Evolutionary conservation across 2,113 vertebrate genomes (phyloP).

Genomic region (Riparia riparia): DNA sequence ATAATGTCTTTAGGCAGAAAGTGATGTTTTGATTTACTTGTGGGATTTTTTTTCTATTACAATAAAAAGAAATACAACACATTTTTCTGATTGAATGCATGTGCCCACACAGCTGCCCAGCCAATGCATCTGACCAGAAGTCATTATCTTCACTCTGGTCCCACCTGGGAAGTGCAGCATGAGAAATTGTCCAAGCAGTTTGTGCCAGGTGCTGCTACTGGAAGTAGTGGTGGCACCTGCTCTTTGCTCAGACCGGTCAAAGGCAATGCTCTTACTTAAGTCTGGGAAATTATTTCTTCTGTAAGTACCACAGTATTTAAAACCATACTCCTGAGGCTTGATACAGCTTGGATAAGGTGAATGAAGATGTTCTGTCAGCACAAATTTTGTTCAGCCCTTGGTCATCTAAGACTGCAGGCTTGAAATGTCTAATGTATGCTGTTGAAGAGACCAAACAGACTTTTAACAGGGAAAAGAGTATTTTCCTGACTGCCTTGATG

Average conservation of each 20-base stretch:
- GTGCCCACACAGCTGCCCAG: not conserved
- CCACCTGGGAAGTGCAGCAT: not conserved
- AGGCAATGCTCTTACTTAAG: not conserved
- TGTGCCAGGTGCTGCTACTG: not conserved
- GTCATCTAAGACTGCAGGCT: not conserved
- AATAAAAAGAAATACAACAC: slow-evolving; percentile 74
- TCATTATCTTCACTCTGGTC: not conserved
- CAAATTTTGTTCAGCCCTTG: not conserved
- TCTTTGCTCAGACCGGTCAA: not conserved
- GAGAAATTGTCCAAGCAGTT: not conserved
- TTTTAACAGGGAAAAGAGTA: not conserved
- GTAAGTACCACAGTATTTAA: not conserved
- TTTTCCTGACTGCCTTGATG: not conserved
- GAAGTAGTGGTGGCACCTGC: not conserved
- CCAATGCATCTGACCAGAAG: not conserved
- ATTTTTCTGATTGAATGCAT: not conserved
- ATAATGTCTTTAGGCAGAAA: slow-evolving; percentile 59
- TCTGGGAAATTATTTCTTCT: not conserved
- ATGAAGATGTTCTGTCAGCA: not conserved
- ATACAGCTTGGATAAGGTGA: not conserved
- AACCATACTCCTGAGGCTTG: not conserved
- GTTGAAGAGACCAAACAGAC: not conserved
- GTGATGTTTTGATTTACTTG: slow-evolving; percentile 67
- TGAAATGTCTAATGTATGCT: not conserved
- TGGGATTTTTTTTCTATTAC: slow-evolving; percentile 66